Conservation (phyloP, 2,888 invertebrate species). For the Sphinx pinastri region DNA sequence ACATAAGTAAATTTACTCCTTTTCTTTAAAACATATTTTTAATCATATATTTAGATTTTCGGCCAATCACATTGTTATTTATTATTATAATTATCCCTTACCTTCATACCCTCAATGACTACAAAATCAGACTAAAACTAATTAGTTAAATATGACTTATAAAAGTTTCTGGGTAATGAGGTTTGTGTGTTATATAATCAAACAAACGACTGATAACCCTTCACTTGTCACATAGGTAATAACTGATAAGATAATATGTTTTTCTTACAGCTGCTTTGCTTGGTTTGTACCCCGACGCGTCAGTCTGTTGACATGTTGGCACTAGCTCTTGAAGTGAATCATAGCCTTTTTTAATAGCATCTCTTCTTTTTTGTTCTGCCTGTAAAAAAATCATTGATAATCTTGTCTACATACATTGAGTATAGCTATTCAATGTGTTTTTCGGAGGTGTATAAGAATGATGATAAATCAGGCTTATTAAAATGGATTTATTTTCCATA, state of each 20-base stretch:
- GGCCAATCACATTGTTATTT: no score
- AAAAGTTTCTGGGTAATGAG: constrained; percentile 21
- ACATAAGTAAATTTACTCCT: no score
- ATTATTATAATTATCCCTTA: no score
- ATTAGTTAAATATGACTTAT: background rate
- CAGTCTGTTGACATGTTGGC: constrained; percentile 96
- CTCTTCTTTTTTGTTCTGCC: constrained; percentile 97
- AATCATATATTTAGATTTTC: no score
- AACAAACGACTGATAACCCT: constrained; percentile 44
- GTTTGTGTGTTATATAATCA: constrained; percentile 7
- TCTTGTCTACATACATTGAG: no score
- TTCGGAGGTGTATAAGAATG: no score
- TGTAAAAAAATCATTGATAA: constrained; percentile 63
- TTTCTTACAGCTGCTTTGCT: constrained; percentile 93
- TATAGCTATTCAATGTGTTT: no score
- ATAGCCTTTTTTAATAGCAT: constrained; percentile 98
- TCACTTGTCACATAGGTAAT: constrained; percentile 29
- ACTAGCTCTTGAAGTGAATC: constrained; percentile 96
- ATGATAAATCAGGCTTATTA: no score
- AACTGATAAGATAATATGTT: constrained; percentile 31
- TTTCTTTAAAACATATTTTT: no score
- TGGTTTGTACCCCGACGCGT: constrained; percentile 95
- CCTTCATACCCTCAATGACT: no score
- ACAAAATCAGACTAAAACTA: no score
- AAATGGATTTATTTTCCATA: no score